These are phyloP conservation scores for Nomada fabriciana DNA, from an alignment of 2,888 invertebrate species.

Conservation along the genomic window DNA sequence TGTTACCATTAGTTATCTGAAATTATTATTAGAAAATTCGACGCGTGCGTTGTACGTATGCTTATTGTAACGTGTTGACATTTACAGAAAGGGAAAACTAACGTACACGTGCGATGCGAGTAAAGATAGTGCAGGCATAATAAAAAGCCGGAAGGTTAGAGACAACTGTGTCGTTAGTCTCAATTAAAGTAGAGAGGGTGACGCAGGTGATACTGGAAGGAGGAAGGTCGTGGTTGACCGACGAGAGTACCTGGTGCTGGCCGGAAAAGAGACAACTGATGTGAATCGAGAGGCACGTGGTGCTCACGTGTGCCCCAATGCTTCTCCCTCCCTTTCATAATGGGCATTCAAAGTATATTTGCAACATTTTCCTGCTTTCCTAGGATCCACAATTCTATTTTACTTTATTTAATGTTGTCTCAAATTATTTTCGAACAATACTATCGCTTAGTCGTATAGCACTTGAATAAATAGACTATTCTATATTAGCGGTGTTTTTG, in stretches of 20 bases:
- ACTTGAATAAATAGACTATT: too few relatives aligned
- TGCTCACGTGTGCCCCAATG: background rate
- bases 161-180: conserved; percentile 8
- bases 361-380: too few relatives aligned
- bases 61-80: too few relatives aligned
- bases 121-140: background rate
- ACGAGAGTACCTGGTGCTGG: conserved; percentile 8
- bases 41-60: too few relatives aligned
- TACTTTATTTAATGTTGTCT: too few relatives aligned
- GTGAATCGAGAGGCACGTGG: conserved; percentile 27
- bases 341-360: too few relatives aligned
- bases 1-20: background rate
- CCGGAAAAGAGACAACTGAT: conserved; percentile 22
- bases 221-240: conserved; percentile 35
- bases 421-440: too few relatives aligned
- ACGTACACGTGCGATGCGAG: background rate
- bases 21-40: too few relatives aligned
- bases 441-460: too few relatives aligned
- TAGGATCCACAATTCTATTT: too few relatives aligned
- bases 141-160: conserved; percentile 9
- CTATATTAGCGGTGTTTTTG: too few relatives aligned
- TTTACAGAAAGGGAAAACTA: background rate
- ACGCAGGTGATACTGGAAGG: conserved; percentile 31
- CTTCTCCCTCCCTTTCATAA: background rate
- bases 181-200: conserved; percentile 33